phyloP scores from a whole-genome alignment of 2,113 vertebrate species.

The Ochotona curzoniae region DNA sequence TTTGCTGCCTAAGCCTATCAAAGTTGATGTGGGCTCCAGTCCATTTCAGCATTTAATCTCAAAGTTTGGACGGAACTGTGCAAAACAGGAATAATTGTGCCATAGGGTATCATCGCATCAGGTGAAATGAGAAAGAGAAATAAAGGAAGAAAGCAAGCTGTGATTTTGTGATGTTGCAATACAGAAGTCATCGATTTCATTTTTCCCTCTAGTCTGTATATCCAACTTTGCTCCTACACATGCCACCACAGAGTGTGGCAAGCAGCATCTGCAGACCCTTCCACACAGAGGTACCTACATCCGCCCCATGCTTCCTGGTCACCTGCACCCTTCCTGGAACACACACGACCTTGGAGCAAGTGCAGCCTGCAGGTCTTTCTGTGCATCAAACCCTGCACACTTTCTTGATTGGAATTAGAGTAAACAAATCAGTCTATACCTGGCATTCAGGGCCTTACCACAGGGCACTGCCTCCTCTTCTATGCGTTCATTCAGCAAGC shows the following conservation, averaged over 20 bases:
- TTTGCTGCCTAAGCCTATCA: conserved; percentile 58
- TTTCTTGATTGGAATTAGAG: background rate
- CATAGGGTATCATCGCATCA: background rate
- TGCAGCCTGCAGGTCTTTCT: background rate
- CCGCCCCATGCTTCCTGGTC: background rate
- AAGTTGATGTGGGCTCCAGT: conserved; percentile 6
- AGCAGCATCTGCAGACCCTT: background rate
- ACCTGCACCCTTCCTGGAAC: background rate
- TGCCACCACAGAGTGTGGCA: background rate
- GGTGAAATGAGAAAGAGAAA: background rate
- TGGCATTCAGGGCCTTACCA: background rate
- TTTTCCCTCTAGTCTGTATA: background rate
- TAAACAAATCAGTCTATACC: background rate
- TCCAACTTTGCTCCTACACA: background rate
- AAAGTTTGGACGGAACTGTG: background rate
- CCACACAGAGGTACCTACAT: background rate
- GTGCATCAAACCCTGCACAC: background rate
- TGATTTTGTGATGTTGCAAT: background rate
- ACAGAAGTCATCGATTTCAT: background rate
- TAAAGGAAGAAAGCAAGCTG: background rate
- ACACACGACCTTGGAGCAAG: background rate
- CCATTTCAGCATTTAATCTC: conserved; percentile 44
- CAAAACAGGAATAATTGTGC: background rate
- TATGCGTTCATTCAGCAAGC: background rate
- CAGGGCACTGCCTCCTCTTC: background rate